Percentiles rank a stretch among this genome's conserved stretches.
Evolutionary conservation across 2,797 vertebrate species (phyloP).

Genomic region (Nasua narica): DNA sequence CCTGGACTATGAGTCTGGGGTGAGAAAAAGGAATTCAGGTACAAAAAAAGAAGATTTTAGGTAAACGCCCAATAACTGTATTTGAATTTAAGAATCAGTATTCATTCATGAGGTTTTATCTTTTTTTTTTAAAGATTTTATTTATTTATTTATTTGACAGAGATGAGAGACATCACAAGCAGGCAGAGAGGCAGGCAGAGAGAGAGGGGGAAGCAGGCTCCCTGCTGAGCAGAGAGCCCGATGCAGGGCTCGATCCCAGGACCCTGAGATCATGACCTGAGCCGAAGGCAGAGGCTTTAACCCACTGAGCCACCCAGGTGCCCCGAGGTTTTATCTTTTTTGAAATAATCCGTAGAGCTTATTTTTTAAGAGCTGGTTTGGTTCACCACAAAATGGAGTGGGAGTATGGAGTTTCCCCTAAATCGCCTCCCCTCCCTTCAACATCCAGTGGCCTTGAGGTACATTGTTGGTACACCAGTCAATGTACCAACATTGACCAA

Average conservation of each 20-base stretch:
- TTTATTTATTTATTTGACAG: not conserved
- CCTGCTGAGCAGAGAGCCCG: too few relatives aligned
- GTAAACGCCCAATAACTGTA: not conserved
- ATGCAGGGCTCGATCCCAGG: too few relatives aligned
- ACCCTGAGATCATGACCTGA: too few relatives aligned
- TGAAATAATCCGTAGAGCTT: not conserved
- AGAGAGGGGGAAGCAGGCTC: too few relatives aligned
- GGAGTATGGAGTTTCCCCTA: not conserved
- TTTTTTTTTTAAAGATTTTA: not conserved
- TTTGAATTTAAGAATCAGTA: not conserved
- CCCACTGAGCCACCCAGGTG: too few relatives aligned
- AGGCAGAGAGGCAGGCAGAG: too few relatives aligned
- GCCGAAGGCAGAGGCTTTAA: too few relatives aligned
- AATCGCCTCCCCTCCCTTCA: accelerated
- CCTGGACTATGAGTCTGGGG: not conserved
- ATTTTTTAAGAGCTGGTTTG: not conserved
- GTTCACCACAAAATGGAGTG: not conserved
- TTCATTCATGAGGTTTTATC: not conserved
- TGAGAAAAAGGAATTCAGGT: not conserved
- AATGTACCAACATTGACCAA: not conserved
- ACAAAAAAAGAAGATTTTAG: not conserved
- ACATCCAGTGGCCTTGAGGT: accelerated
- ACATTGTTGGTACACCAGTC: not conserved
- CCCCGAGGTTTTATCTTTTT: too few relatives aligned
- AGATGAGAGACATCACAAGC: too few relatives aligned